Evolutionary conservation across 92 coral and sea anemone genomes (phyloP).

Genomic region (Metridium senile): DNA sequence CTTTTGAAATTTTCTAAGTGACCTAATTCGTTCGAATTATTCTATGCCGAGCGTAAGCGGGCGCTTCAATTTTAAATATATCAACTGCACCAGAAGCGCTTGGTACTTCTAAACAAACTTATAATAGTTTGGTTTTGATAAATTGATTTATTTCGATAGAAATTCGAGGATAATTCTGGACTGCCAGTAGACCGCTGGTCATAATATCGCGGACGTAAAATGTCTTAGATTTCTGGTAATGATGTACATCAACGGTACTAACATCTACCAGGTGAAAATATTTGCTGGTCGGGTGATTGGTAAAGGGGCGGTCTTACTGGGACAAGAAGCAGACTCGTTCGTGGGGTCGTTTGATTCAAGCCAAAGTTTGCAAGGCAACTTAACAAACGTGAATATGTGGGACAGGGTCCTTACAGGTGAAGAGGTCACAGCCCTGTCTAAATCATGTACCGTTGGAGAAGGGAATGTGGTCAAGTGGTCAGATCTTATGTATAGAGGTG

Average conservation of each 20-base stretch:
- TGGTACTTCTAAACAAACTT: too few species aligned
- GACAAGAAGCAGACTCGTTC: constrained; percentile 21
- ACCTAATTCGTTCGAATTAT: too few species aligned
- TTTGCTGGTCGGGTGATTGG: constrained; percentile 2
- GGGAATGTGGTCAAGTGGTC: constrained; percentile 29
- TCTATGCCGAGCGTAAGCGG: too few species aligned
- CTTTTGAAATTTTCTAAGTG: too few species aligned
- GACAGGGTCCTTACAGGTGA: constrained; percentile 16
- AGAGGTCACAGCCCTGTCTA: constrained; percentile 13
- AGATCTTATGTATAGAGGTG: constrained; percentile 7
- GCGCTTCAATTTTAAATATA: too few species aligned
- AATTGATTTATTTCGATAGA: too few species aligned
- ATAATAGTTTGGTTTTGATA: too few species aligned
- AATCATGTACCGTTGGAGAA: constrained; percentile 4
- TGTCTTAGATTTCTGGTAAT: too few species aligned
- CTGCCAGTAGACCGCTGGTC: too few species aligned
- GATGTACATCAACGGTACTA: constrained; percentile 27
- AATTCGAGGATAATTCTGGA: too few species aligned
- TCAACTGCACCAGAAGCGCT: too few species aligned
- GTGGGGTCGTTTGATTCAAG: constrained; percentile 3
- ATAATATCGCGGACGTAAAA: too few species aligned
- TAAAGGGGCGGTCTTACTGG: constrained; percentile 31
- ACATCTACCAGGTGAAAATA: neutral
- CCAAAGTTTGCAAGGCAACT: constrained; percentile 18
- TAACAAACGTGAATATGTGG: constrained; percentile 41